Evolutionary conservation across 2,797 vertebrate genomes (phyloP).

Genomic region (Myotis planiceps): DNA sequence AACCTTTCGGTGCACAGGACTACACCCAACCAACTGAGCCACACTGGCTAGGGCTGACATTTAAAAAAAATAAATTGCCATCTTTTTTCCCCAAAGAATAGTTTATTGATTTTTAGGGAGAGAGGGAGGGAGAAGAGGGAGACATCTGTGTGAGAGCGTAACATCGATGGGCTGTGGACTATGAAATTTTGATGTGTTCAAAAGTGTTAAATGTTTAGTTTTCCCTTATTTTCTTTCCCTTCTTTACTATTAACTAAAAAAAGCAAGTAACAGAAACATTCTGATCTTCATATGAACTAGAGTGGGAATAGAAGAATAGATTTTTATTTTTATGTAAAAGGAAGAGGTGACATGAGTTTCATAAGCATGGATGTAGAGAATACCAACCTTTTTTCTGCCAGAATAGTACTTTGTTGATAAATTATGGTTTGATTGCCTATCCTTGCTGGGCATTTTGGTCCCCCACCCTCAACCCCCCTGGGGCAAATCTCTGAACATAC

Average conservation of each 20-base stretch:
- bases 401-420: conserved; percentile 15
- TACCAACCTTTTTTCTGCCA: neutral
- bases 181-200: neutral
- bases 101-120: neutral
- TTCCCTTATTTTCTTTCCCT: neutral
- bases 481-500: neutral
- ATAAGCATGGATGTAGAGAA: neutral
- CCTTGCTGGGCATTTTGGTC: neutral
- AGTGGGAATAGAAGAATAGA: neutral
- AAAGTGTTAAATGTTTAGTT: conserved; percentile 22
- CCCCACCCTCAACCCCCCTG: no score
- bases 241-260: neutral
- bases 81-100: neutral
- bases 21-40: no score
- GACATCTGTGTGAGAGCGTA: neutral
- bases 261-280: neutral
- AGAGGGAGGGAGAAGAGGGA: neutral
- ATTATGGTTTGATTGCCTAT: neutral
- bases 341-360: neutral
- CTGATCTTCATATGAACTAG: neutral
- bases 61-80: neutral
- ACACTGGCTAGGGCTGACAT: neutral
- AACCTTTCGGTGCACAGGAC: no score
- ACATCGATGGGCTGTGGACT: neutral
- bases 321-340: conserved; percentile 24